Base-by-base conservation (phyloP, 2,113 vertebrate genomes). In the Neodontobutis hainanensis region DNA sequence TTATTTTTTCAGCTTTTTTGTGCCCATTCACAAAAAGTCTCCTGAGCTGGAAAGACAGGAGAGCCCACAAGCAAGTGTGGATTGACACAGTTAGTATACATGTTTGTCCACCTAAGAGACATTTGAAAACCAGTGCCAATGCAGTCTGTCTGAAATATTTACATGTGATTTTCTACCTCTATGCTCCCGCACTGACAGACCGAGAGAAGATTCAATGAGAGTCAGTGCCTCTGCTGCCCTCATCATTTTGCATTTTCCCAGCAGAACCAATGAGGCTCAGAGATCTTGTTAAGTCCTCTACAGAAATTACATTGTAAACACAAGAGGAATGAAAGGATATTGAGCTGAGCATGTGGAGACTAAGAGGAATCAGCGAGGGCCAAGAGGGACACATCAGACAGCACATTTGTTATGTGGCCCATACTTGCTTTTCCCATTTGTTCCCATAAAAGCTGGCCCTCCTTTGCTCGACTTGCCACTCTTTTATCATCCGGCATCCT, bases 1-100 rank as follows among this genome's bases (percentile, higher is more conserved):
- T 92, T 90, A 93, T 95, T 93, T 88, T 78, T 89, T 40, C 91
- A 89, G 89, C 90, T 83, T 83, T 87, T 77, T 88, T 8, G 68
- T 63, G 75, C 77, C 78, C 82, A 75, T 91, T 87, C 57, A 70
- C 40, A 75, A 81, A 78, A 68, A 80, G 83, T 38, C 49, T 57
- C 58, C 55, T 63, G 9, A 12, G 48, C 44, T 42, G 11, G 34
- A 72, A 46, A 73, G 64, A 57, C 45, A 69, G 71, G 36, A n/a
- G 40, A 46, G 42, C 15, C 12, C 47, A 48, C 60, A 56, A 65
- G 40, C 60, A 56, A 38, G 55, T 49, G 60, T 27, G 56, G 40
- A 59, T 55, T 65, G 68, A 46, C 19, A 68, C 69, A 40, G 19
- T 27, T 27, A 1, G 19, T 27, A 40, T 56, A 14, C 19, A 50